Conservation (phyloP, 35 echinoderm and acorn worm genomes). For the Heliocidaris erythrogramma region DNA sequence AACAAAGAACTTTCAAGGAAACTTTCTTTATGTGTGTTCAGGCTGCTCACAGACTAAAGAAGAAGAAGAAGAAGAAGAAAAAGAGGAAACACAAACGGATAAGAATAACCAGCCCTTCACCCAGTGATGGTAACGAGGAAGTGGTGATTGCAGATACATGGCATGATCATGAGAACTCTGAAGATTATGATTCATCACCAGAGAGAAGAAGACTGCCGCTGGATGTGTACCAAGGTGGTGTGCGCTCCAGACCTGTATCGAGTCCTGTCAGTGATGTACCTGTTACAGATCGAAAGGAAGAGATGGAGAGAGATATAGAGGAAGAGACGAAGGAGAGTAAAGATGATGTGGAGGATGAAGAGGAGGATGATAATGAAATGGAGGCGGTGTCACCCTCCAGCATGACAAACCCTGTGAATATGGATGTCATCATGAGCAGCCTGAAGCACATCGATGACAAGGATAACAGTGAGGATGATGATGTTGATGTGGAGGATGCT, state of each 20-base stretch:
- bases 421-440: conserved; percentile 27
- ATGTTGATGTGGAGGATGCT: background rate
- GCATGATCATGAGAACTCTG: background rate
- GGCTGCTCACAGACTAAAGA: conserved; percentile 12
- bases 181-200: background rate
- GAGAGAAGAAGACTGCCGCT: background rate
- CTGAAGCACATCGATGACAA: conserved; percentile 32
- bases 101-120: background rate
- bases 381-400: background rate
- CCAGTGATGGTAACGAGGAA: background rate
- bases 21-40: conserved; percentile 52
- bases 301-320: background rate
- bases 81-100: conserved; percentile 29
- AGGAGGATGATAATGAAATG: background rate
- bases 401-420: conserved; percentile 5
- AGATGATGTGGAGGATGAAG: conserved; percentile 10
- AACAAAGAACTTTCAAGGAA: conserved; percentile 42
- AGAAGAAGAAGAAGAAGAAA: conserved; percentile 24
- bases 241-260: background rate
- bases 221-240: background rate
- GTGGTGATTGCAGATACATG: background rate
- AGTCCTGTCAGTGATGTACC: background rate
- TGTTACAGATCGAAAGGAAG: background rate
- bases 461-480: background rate
- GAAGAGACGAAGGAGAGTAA: conserved; percentile 27